Conservation (phyloP, 2,888 invertebrate genomes). For the Anticlea derivata region DNA sequence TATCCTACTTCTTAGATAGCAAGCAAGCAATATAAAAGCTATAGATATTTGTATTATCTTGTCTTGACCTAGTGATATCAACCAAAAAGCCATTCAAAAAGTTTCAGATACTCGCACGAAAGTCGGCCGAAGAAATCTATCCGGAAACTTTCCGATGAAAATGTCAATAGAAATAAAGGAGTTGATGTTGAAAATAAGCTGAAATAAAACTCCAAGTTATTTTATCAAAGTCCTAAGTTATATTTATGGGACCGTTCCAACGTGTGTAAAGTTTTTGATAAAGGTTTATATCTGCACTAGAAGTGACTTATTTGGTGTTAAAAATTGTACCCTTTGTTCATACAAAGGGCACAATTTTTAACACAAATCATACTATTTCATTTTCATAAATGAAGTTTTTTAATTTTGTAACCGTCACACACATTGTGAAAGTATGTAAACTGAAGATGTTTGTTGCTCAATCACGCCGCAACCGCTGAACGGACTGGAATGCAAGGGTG, state of each 20-base stretch:
- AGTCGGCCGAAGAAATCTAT: slow-evolving; percentile 29
- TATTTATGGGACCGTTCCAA: slow-evolving; percentile 37
- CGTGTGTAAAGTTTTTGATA: slow-evolving; percentile 21
- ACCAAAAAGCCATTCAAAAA: slow-evolving; percentile 23
- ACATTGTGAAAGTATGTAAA: too few species aligned
- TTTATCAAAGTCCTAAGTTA: slow-evolving; percentile 36
- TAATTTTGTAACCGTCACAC: too few species aligned
- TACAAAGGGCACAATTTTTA: too few species aligned
- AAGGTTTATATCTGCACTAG: slow-evolving; percentile 12
- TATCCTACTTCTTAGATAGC: too few species aligned
- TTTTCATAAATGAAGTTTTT: too few species aligned
- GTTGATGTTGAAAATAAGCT: slow-evolving; percentile 41
- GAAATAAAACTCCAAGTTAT: slow-evolving; percentile 38
- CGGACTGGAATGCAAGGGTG: too few species aligned
- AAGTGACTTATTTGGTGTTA: slow-evolving; percentile 1
- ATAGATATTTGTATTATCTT: too few species aligned
- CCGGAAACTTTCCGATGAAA: slow-evolving; percentile 35
- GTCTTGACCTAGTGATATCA: slow-evolving; percentile 6
- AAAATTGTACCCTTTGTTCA: too few species aligned
- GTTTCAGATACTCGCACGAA: slow-evolving; percentile 26
- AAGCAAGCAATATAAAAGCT: too few species aligned
- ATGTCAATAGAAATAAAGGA: slow-evolving; percentile 42
- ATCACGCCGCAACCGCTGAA: too few species aligned
- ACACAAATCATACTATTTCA: too few species aligned
- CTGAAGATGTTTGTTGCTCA: too few species aligned